These are phyloP conservation scores for Lindbergichthys nudifrons DNA, from an alignment of 2,797 vertebrate genomes.

Conservation along the genomic window DNA sequence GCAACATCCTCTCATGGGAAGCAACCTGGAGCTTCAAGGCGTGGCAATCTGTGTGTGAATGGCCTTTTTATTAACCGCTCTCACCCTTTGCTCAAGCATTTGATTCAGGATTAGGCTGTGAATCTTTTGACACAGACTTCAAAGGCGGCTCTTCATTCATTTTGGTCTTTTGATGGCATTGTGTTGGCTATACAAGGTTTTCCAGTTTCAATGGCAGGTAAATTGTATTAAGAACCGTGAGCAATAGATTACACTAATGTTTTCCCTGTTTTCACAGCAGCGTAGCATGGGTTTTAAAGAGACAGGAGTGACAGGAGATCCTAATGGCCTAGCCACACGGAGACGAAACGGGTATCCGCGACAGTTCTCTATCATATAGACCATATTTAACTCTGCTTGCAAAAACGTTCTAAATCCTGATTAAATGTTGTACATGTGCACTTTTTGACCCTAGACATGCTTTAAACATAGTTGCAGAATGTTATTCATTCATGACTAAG, in stretches of 20 bases:
- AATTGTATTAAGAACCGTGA: constrained; percentile 42
- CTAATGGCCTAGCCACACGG: background rate
- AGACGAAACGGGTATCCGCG: no score
- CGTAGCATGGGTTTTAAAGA: constrained; percentile 14
- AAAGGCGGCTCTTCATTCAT: constrained; percentile 55
- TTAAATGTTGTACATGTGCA: constrained; percentile 14
- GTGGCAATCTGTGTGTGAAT: constrained; percentile 29
- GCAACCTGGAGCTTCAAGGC: constrained; percentile 34
- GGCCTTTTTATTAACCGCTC: constrained; percentile 46
- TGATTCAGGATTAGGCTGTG: constrained; percentile 51
- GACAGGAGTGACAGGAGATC: constrained; percentile 16
- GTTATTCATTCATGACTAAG: constrained; percentile 44
- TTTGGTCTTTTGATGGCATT: constrained; percentile 59
- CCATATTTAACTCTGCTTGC: background rate
- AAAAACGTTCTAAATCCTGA: constrained; percentile 9
- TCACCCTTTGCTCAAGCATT: constrained; percentile 43
- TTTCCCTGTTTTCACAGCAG: constrained; percentile 35
- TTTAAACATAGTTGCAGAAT: constrained; percentile 28
- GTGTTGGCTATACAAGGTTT: constrained; percentile 41
- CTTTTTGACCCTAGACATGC: constrained; percentile 12
- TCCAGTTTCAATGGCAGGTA: constrained; percentile 55
- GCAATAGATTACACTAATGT: constrained; percentile 43
- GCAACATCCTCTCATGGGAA: constrained; percentile 40
- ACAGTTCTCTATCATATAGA: no score
- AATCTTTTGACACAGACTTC: constrained; percentile 58